A percentile compares a stretch with the other conserved stretches of the same genome.
These are phyloP conservation scores for Gymnocypris eckloni DNA, from an alignment of 2,797 vertebrate species.

Conservation along the genomic window DNA sequence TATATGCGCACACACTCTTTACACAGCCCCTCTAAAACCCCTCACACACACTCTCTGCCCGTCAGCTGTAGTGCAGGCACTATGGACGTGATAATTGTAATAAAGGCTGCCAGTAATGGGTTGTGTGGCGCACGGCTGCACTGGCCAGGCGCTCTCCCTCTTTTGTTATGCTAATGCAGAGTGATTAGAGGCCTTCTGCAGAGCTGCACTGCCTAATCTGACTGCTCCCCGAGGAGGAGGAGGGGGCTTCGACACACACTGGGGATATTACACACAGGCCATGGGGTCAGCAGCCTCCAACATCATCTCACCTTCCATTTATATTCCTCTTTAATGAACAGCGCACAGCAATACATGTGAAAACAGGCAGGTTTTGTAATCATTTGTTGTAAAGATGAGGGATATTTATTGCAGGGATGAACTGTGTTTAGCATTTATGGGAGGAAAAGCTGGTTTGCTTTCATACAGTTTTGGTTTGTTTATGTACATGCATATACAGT, in stretches of 20 bases:
- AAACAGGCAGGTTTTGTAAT: slow-evolving; percentile 32
- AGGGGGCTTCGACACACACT: slow-evolving; percentile 56
- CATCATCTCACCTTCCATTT: slow-evolving; percentile 50
- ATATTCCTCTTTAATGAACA: slow-evolving; percentile 52
- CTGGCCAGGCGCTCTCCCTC: slow-evolving; percentile 60
- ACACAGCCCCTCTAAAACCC: slow-evolving; percentile 40
- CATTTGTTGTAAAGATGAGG: slow-evolving; percentile 22
- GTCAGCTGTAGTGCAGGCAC: slow-evolving; percentile 57
- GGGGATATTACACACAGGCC: slow-evolving; percentile 64
- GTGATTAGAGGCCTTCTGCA: slow-evolving; percentile 66
- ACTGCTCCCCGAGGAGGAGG: slow-evolving; percentile 57
- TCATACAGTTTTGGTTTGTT: neutral
- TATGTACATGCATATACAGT: neutral
- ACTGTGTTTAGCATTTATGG: neutral
- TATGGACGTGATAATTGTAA: slow-evolving; percentile 68
- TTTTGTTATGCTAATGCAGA: slow-evolving; percentile 67
- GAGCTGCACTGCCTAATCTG: slow-evolving; percentile 63
- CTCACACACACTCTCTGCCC: slow-evolving; percentile 44
- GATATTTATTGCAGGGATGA: neutral
- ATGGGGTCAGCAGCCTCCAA: slow-evolving; percentile 57
- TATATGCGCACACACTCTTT: slow-evolving; percentile 46
- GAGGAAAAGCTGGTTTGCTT: neutral
- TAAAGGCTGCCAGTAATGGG: slow-evolving; percentile 67
- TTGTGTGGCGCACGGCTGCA: slow-evolving; percentile 54
- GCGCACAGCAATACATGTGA: slow-evolving; percentile 5